Evolutionary conservation across 2,888 invertebrate species (phyloP).

Genomic region (Bembecia ichneumoniformis): DNA sequence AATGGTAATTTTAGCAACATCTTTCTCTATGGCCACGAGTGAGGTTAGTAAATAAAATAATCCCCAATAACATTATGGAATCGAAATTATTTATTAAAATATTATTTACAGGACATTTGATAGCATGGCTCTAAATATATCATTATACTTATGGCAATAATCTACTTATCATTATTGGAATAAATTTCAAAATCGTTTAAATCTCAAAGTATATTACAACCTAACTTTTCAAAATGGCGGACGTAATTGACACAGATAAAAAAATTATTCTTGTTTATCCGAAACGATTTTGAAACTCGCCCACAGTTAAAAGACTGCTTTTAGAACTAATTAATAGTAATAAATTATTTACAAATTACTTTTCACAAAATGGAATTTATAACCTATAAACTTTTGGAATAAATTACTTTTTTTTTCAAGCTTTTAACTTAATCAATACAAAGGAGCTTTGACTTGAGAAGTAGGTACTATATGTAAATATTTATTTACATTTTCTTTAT

Average conservation of each 20-base stretch:
- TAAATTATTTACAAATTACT: conserved; percentile 7
- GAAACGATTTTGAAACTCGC: not conserved
- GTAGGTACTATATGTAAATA: not conserved
- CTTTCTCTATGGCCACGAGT: no score
- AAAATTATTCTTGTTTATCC: not conserved
- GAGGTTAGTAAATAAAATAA: conserved; percentile 13
- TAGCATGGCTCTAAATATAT: conserved; percentile 23
- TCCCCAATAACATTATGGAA: conserved; percentile 32
- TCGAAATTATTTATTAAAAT: conserved; percentile 49
- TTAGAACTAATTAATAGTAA: conserved; percentile 3
- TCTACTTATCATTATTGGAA: conserved; percentile 10
- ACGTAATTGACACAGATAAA: not conserved
- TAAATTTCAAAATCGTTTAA: conserved; percentile 4
- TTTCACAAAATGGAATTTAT: conserved; percentile 4
- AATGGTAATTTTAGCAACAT: no score
- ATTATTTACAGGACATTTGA: conserved; percentile 43
- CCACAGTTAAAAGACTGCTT: not conserved
- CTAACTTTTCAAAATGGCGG: not conserved
- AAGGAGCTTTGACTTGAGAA: not conserved
- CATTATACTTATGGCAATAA: conserved; percentile 38
- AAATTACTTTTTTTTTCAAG: conserved; percentile 9
- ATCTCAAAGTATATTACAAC: not conserved
- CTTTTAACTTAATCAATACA: not conserved
- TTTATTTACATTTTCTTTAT: not conserved
- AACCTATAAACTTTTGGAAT: conserved; percentile 9